These are phyloP conservation scores for Amiota minor DNA, from an alignment of 2,888 invertebrate genomes.

Conservation along the genomic window DNA sequence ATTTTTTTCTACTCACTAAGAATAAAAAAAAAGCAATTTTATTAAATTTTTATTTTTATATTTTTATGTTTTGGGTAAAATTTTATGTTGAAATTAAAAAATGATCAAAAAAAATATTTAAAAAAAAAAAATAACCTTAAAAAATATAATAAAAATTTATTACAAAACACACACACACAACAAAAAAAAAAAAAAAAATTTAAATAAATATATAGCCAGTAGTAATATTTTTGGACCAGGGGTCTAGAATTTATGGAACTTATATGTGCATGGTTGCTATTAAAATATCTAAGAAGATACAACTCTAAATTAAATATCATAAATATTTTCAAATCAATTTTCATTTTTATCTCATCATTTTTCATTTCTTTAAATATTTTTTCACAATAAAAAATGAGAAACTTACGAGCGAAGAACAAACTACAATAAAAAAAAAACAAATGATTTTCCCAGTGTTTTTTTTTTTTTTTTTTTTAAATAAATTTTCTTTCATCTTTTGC, in stretches of 20 bases:
- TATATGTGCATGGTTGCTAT: conserved; percentile 14
- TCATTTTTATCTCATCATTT: conserved; percentile 40
- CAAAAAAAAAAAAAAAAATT: conserved; percentile 27
- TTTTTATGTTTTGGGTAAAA: too few relatives aligned
- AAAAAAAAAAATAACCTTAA: conserved; percentile 18
- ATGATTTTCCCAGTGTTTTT: conserved; percentile 6
- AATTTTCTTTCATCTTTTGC: conserved; percentile 10
- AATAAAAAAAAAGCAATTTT: too few relatives aligned
- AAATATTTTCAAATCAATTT: conserved; percentile 34
- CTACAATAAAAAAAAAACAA: neutral
- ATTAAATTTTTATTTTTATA: too few relatives aligned
- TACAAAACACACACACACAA: neutral
- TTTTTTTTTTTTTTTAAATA: neutral
- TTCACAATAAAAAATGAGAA: neutral
- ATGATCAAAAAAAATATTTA: conserved; percentile 39
- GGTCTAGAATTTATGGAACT: conserved; percentile 28
- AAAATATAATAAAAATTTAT: conserved; percentile 45
- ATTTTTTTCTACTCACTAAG: too few relatives aligned
- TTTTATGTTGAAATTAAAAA: conserved; percentile 27
- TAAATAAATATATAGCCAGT: conserved; percentile 17
- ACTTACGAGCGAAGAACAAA: conserved; percentile 6
- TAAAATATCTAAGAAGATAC: neutral
- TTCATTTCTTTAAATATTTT: conserved; percentile 39
- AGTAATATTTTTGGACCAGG: neutral
- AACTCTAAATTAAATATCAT: conserved; percentile 27